Conservation (phyloP, 2,797 vertebrate genomes). For the Amniataba percoides region DNA sequence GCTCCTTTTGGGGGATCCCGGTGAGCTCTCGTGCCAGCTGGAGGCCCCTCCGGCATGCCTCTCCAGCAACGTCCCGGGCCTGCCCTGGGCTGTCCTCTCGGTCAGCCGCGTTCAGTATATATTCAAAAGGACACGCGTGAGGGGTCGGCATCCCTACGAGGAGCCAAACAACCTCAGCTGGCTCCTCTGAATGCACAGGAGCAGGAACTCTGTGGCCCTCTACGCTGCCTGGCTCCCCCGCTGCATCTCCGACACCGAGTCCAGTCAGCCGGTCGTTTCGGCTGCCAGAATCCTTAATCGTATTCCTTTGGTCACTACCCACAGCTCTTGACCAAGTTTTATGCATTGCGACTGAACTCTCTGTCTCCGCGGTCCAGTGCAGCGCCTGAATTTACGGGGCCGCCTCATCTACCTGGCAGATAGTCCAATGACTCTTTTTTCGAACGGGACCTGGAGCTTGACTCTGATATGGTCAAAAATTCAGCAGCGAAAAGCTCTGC, state of each 20-base stretch:
- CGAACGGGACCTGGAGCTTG: conserved; percentile 15
- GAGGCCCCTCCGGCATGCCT: conserved; percentile 46
- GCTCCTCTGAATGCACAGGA: conserved; percentile 46
- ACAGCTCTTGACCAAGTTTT: conserved; percentile 13
- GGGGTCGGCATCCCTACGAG: conserved; percentile 29
- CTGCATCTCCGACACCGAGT: conserved; percentile 33
- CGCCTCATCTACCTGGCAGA: conserved; percentile 2
- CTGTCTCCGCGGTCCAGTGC: not conserved
- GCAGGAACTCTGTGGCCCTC: conserved; percentile 22
- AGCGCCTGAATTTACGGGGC: not conserved
- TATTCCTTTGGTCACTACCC: conserved; percentile 16
- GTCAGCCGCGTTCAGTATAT: conserved; percentile 45
- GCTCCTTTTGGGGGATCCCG: conserved; percentile 23
- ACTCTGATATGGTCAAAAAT: conserved; percentile 18
- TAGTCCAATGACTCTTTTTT: conserved; percentile 21
- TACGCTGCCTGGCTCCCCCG: conserved; percentile 23
- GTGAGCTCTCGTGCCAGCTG: conserved; percentile 47
- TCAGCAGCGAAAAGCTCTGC: conserved; percentile 13
- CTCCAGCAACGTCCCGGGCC: conserved; percentile 29
- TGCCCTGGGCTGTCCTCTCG: conserved; percentile 41
- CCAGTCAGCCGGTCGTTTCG: conserved; percentile 31
- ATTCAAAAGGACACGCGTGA: conserved; percentile 51
- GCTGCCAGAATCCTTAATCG: conserved; percentile 21
- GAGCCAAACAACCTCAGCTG: conserved; percentile 54
- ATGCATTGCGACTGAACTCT: conserved; percentile 2